Evolutionary conservation across 2,888 invertebrate genomes (phyloP), one percentile per base, ranked within the genome.

Genomic region (Trachelus tabidus): DNA sequence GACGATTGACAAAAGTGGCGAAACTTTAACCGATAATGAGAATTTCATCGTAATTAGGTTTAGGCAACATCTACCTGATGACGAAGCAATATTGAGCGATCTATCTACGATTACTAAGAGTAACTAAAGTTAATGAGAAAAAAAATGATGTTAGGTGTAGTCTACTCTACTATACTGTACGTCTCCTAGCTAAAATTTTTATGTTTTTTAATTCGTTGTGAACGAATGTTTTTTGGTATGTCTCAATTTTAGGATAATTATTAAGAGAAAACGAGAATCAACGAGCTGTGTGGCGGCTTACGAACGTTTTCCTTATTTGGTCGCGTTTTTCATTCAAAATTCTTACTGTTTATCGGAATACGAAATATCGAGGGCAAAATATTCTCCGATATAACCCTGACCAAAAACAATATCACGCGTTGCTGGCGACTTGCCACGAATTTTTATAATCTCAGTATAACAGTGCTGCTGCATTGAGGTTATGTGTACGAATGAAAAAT

Each of bases 21-120:
- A 33, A 56, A 75, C 34, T 75, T 37, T 80, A 73, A 78, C 69
- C 75, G 40, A 73, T 73, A 76, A n/a, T 75, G 73, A 56, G 74
- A 78, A 78, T 73, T 80, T 71, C 76, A 80, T 80, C 79, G 79
- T 79, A 78, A 83, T 84, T 89, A 89, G 86, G 83, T 84, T 88
- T 89, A 89, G 85, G 85, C 82, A 88, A 87, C 82, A 86, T 89
- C 85, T 90, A 89, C 89, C 90, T 90, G 89, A 90, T 86, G 85
- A 90, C 85, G 85, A 90, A 90, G 90, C 90, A 90, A 90, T 90
- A 79, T 79, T 83, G 84, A 86, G 85, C 85, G 86, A 87, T 86
- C 82, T 84, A 84, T 86, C 83, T 83, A 83, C 83, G 81, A 85
- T 87, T 85, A 83, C 79, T 82, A 81, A 80, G 79, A 81, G 77